A percentile compares a stretch with the other conserved stretches of the same genome.
Evolutionary conservation across 1,140 invertebrate species (phyloP).

Genomic region (Tetranychus cinnabarinus): DNA sequence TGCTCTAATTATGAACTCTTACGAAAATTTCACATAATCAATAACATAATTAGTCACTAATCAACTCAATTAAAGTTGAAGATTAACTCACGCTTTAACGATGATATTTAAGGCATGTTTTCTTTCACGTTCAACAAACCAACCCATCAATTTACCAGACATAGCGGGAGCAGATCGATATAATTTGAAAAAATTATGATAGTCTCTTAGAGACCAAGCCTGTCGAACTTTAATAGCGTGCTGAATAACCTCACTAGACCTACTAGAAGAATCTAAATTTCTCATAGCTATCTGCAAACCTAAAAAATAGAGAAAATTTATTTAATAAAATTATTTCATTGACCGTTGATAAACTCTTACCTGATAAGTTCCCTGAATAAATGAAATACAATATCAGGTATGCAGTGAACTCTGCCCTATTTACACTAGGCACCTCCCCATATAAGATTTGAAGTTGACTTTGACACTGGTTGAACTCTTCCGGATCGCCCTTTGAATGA

Average conservation of each 20-base stretch:
- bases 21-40: too few relatives aligned
- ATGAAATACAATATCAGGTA: conserved; percentile 91
- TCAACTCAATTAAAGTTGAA: too few relatives aligned
- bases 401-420: conserved; percentile 69
- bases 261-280: conserved; percentile 25
- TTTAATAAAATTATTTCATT: neutral
- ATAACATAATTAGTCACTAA: too few relatives aligned
- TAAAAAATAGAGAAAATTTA: conserved; percentile 19
- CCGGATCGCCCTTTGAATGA: conserved; percentile 48
- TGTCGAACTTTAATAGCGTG: conserved; percentile 64
- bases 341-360: conserved; percentile 27
- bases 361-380: conserved; percentile 82
- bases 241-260: conserved; percentile 47
- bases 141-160: conserved; percentile 88
- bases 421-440: conserved; percentile 39
- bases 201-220: conserved; percentile 74
- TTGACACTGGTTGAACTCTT: conserved; percentile 97
- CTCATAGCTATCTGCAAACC: conserved; percentile 76
- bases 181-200: conserved; percentile 69
- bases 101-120: conserved; percentile 69
- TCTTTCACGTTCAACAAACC: conserved; percentile 79
- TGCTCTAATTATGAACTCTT: too few relatives aligned
- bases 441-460: conserved; percentile 86
- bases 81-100: conserved; percentile 59
- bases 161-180: conserved; percentile 69